Conservation (phyloP, 2,888 invertebrate species). For the Cryptosula pallasiana region DNA sequence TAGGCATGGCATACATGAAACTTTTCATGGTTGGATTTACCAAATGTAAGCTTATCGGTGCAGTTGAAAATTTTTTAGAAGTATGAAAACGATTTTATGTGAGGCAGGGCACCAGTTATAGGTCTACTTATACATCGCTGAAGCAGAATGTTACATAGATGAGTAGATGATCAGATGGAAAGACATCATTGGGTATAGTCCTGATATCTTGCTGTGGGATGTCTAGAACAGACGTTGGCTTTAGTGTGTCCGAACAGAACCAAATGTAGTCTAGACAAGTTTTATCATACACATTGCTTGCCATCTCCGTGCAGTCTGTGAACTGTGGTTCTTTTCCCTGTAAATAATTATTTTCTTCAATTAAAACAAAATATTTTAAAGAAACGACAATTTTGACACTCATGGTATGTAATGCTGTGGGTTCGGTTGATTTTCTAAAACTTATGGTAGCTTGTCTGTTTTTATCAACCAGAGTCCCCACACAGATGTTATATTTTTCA, state of each 20-base stretch:
- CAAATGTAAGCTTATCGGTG: too few relatives aligned
- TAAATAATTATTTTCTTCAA: background rate
- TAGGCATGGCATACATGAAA: too few relatives aligned
- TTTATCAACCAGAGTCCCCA: too few relatives aligned
- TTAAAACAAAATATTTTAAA: background rate
- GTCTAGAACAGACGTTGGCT: background rate
- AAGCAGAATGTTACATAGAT: background rate
- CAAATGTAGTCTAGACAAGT: background rate
- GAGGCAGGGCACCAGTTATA: too few relatives aligned
- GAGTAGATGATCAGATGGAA: background rate
- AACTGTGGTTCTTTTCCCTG: background rate
- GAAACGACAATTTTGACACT: background rate
- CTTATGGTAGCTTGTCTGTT: too few relatives aligned
- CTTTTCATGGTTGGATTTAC: too few relatives aligned
- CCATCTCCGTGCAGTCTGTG: background rate
- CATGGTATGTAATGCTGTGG: too few relatives aligned
- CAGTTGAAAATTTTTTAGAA: too few relatives aligned
- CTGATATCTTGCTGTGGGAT: background rate
- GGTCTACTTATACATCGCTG: background rate
- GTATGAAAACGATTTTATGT: too few relatives aligned
- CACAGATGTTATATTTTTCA: too few relatives aligned
- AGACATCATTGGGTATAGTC: background rate
- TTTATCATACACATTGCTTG: background rate
- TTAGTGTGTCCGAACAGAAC: background rate
- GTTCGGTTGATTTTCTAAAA: too few relatives aligned